Evolutionary conservation across 1,140 invertebrate species (phyloP), one percentile per base, ranked within the genome.

Genomic region (Diploscapter pachys): DNA sequence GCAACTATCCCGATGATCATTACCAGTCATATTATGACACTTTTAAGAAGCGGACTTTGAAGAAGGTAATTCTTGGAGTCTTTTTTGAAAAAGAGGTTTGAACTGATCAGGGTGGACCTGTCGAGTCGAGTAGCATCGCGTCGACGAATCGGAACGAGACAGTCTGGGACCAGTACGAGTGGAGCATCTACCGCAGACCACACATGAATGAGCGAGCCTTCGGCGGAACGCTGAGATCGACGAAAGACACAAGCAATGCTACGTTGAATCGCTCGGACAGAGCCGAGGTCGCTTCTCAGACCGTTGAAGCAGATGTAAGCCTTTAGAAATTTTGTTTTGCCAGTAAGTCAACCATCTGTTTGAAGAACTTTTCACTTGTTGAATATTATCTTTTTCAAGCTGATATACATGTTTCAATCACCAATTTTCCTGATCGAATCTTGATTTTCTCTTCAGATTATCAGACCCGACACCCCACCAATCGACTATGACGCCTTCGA

Each of bases 21-120:
- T 84, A 84, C 69, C 83, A 84, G 63, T 71, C 72, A 3, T 84
- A 83, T 61, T 84, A 84, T 55, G 83, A 84, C 69, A 85, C 82
- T 8, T 85, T 84, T 55, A 73, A 73, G 31, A 70, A 69, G 48
- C 71, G 72, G 49, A 75, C 68, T 55, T 63, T 65, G 4, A 80
- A 80, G 63, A 80, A 77, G 57, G 78, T 71, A 66, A 56, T 11
- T 59, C 57, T 59, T 31, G 31, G 1, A 31, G 31, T 31, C 31
- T 31, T 31, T 11, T 31, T 59, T 59, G 9, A 59, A 59, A 31
- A 31, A 11, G 57, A 59, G 31, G 31, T 52, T 56, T 61, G 53
- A 53, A 53, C 13, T 9, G 8, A 31, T 63, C 13, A n/a, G 64
- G 79, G 54, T 61, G 63, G 31, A 76, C 3, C 67, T 8, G 31